Evolutionary conservation across 2,113 vertebrate species (phyloP).

Genomic region (Pandion haliaetus): DNA sequence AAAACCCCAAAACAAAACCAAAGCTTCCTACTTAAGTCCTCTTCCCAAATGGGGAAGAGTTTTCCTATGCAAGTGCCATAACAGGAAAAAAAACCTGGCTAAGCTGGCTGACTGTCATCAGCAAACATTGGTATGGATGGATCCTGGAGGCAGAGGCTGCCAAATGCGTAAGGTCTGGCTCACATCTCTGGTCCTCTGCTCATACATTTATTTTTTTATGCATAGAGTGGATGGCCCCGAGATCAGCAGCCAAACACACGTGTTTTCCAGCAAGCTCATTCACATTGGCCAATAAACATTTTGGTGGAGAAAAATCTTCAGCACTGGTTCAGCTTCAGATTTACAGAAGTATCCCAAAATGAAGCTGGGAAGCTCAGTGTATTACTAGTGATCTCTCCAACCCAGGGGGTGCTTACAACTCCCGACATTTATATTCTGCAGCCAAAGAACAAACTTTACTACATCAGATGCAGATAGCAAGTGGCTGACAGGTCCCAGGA

Average conservation of each 20-base stretch:
- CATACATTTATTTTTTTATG: neutral
- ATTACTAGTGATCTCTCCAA: neutral
- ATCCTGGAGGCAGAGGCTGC: neutral
- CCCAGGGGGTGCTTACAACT: neutral
- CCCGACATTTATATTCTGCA: neutral
- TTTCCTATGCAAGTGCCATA: neutral
- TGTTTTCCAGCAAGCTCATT: neutral
- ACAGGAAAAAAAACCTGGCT: fast-evolving
- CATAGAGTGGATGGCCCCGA: neutral
- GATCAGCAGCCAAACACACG: neutral
- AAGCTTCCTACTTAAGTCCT: neutral
- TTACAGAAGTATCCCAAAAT: neutral
- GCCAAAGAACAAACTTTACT: neutral
- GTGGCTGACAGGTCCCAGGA: neutral
- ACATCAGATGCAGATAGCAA: neutral
- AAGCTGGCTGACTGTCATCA: neutral
- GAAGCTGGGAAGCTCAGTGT: neutral
- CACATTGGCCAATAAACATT: neutral
- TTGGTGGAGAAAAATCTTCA: neutral
- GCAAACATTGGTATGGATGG: fast-evolving
- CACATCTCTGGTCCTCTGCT: neutral
- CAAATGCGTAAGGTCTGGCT: neutral
- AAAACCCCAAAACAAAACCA: neutral
- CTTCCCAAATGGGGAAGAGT: neutral
- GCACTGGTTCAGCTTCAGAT: neutral